Evolutionary conservation across 2,888 invertebrate species (phyloP).

Genomic region (Octodonta nipae): DNA sequence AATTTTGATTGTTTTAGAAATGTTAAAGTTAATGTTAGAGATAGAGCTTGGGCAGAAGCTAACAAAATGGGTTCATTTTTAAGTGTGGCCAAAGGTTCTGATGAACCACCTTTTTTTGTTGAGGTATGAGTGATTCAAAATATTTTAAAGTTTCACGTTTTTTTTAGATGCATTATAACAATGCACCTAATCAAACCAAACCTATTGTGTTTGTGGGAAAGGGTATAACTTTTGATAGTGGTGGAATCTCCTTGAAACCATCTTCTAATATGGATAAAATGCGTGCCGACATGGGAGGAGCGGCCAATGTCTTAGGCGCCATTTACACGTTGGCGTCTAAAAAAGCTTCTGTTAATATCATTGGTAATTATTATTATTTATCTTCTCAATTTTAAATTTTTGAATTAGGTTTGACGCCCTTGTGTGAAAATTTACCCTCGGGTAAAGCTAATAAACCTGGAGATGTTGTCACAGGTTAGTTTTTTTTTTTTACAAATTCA

Average conservation of each 20-base stretch:
- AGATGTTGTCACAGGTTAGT: conserved; percentile 53
- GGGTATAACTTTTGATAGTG: conserved; percentile 51
- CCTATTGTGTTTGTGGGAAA: conserved; percentile 40
- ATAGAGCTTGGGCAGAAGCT: conserved; percentile 47
- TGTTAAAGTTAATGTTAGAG: conserved; percentile 40
- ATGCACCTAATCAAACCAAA: conserved; percentile 28
- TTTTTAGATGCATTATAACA: conserved; percentile 47
- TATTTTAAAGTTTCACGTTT: too few relatives aligned
- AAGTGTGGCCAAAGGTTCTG: conserved; percentile 48
- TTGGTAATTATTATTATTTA: too few relatives aligned
- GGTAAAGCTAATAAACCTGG: conserved; percentile 55
- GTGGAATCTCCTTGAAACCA: conserved; percentile 59
- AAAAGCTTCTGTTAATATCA: too few relatives aligned
- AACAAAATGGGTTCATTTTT: conserved; percentile 55
- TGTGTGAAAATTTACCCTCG: conserved; percentile 58
- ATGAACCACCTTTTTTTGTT: conserved; percentile 50
- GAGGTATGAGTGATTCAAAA: too few relatives aligned
- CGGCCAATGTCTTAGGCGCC: conserved; percentile 45
- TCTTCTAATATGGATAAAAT: conserved; percentile 51
- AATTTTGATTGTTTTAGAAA: too few relatives aligned
- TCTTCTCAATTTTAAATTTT: too few relatives aligned
- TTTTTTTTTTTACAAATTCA: too few relatives aligned
- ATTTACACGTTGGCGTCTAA: conserved; percentile 41
- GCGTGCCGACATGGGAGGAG: conserved; percentile 63
- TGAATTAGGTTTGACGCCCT: conserved; percentile 49